phyloP scores from a whole-genome alignment of 2,888 invertebrate genomes.

The Pachliopta kotzebuea region DNA sequence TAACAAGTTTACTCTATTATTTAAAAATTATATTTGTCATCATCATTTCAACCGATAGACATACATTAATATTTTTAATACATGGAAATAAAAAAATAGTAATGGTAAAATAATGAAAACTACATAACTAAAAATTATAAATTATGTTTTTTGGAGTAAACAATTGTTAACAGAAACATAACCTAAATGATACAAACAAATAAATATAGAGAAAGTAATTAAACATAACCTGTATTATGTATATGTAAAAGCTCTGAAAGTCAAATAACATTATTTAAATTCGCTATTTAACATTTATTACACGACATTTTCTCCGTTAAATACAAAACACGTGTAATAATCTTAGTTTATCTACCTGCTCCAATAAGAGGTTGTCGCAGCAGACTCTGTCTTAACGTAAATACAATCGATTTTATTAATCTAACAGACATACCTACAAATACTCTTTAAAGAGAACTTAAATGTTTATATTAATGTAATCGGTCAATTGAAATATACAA shows the following conservation, averaged over 20 bases:
- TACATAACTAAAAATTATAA: no score
- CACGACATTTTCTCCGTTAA: neutral
- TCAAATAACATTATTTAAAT: neutral
- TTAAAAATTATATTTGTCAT: no score
- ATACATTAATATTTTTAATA: no score
- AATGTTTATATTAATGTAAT: neutral
- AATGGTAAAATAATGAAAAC: no score
- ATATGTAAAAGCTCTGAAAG: neutral
- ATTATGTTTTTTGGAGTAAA: no score
- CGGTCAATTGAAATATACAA: neutral
- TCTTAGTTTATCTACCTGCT: slow-evolving; percentile 53
- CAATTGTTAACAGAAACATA: no score
- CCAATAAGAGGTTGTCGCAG: slow-evolving; percentile 49
- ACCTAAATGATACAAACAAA: neutral
- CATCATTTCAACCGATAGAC: no score
- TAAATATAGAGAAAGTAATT: neutral
- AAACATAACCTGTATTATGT: no score
- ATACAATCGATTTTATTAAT: slow-evolving; percentile 61
- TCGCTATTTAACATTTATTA: neutral
- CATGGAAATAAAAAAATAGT: no score
- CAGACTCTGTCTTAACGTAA: slow-evolving; percentile 55
- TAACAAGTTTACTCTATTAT: no score
- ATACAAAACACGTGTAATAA: slow-evolving; percentile 33
- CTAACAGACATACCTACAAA: slow-evolving; percentile 66
- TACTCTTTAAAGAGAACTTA: neutral